Base-by-base conservation (phyloP, 92 coral and sea anemone species). In the Epizoanthus illoricatus region DNA sequence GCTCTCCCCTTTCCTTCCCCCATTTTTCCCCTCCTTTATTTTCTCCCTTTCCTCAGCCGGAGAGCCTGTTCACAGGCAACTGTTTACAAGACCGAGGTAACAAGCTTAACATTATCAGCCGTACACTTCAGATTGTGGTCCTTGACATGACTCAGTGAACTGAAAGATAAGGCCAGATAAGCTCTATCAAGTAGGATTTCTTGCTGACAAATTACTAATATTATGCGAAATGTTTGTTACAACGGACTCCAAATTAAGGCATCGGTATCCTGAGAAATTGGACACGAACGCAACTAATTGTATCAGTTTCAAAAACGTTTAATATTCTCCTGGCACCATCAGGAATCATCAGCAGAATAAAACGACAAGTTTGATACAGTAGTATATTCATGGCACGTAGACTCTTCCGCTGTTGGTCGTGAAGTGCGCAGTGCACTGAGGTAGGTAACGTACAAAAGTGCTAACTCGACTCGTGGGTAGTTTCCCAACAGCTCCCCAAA, bases 131-230 rank as follows among this genome's bases (percentile, higher is more conserved):
- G 56, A 52, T 52, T 52, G 56, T 52, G 15, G 15, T 52, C 56
- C 56, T 52, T 52, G 56, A 52, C 56, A 28, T 28, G 36, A 28
- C 56, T 9, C 11, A 20, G 0, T 55, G 66, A 36, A 21, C 65
- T 55, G 61, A 54, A 54, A 28, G 80, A 74, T 28, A 74, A 55
- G 65, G 20, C 36, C 6, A 9, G 28, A 55, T 45, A 33, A 74
- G 59, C 2, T 56, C 45, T 12, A 56, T 36, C 40, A 36, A 18
- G 41, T 56, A 74, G 13, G 65, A 17, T 55, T 7, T 33, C 39
- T 33, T 56, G 65, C 36, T 74, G 80, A 74, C 80, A 74, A 57
- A 74, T 74, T 23, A 72, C 45, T 24, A 13, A 55, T 55, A 18
- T 74, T 55, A 74, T 16, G 18, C 24, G 33, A 16, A 20, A 19